Evolutionary conservation across 1,140 invertebrate genomes (phyloP).

Genomic region (Chymomyza costata): DNA sequence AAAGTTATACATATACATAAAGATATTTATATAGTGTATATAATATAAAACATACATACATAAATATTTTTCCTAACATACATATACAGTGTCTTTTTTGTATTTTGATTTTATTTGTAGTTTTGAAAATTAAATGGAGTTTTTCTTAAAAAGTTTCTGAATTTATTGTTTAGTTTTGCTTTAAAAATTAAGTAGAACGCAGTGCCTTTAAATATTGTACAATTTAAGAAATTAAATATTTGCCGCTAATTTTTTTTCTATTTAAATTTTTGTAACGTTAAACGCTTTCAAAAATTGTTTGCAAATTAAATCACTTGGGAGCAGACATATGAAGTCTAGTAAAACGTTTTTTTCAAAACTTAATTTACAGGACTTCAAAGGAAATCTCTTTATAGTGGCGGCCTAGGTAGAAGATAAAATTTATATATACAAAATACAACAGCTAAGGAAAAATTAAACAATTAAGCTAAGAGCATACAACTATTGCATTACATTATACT

Average conservation of each 20-base stretch:
- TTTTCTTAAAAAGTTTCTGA: conserved; percentile 13
- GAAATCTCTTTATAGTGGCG: conserved; percentile 23
- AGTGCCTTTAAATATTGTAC: conserved; percentile 70
- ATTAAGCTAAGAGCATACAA: conserved; percentile 44
- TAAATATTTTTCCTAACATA: conserved; percentile 62
- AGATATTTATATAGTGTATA: conserved; percentile 38
- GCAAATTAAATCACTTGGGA: conserved; percentile 4
- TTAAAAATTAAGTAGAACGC: conserved; percentile 72
- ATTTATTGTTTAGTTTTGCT: conserved; percentile 22
- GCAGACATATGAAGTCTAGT: too few species aligned
- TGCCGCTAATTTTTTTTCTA: conserved; percentile 12
- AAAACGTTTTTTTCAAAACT: too few species aligned
- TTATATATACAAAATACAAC: conserved; percentile 65
- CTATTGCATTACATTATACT: conserved; percentile 4
- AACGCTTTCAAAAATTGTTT: conserved; percentile 34
- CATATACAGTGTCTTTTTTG: conserved; percentile 48
- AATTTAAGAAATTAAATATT: conserved; percentile 27
- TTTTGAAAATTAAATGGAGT: conserved; percentile 12
- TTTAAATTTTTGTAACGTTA: conserved; percentile 16
- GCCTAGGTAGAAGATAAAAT: conserved; percentile 46
- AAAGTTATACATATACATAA: conserved; percentile 26
- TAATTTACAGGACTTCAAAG: conserved; percentile 12
- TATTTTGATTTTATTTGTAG: conserved; percentile 16
- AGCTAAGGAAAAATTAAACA: conserved; percentile 52
- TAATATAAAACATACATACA: conserved; percentile 45